Conservation (phyloP, 2,113 vertebrate species). For the Stigmatopora argus region DNA sequence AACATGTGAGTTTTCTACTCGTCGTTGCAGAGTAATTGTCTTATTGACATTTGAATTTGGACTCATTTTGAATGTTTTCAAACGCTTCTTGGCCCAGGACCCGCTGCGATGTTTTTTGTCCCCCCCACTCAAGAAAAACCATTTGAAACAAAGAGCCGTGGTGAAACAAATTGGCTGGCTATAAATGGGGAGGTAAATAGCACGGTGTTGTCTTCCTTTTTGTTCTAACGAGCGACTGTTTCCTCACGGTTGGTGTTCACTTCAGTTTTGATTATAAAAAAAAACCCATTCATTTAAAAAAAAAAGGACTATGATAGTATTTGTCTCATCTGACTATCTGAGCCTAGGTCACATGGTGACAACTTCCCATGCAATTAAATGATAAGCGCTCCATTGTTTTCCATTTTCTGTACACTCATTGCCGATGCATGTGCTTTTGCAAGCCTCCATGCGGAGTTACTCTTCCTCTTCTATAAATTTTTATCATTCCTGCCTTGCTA, state of each 20-base stretch:
- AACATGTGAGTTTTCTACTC: neutral
- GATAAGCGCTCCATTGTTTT: slow-evolving; percentile 53
- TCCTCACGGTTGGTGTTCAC: slow-evolving; percentile 11
- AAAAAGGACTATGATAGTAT: neutral
- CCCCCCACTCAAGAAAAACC: neutral
- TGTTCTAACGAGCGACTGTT: neutral
- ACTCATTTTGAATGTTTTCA: neutral
- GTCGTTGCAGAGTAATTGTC: neutral
- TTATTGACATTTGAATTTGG: neutral
- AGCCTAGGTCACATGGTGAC: slow-evolving; percentile 49
- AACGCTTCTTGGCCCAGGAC: neutral
- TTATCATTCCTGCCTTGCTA: neutral
- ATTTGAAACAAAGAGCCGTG: neutral
- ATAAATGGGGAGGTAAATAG: slow-evolving; percentile 37
- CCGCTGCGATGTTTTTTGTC: neutral
- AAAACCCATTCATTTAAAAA: neutral
- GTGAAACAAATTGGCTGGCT: neutral
- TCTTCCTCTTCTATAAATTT: neutral
- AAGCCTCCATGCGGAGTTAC: slow-evolving; percentile 3
- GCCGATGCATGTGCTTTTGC: slow-evolving; percentile 32
- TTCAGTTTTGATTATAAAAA: neutral
- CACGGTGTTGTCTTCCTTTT: slow-evolving; percentile 5
- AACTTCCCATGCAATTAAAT: slow-evolving; percentile 68
- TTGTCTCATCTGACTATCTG: slow-evolving; percentile 39
- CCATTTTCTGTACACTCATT: slow-evolving; percentile 29